phyloP scores from a whole-genome alignment of 2,888 invertebrate genomes.

The Chloromyia formosa region DNA sequence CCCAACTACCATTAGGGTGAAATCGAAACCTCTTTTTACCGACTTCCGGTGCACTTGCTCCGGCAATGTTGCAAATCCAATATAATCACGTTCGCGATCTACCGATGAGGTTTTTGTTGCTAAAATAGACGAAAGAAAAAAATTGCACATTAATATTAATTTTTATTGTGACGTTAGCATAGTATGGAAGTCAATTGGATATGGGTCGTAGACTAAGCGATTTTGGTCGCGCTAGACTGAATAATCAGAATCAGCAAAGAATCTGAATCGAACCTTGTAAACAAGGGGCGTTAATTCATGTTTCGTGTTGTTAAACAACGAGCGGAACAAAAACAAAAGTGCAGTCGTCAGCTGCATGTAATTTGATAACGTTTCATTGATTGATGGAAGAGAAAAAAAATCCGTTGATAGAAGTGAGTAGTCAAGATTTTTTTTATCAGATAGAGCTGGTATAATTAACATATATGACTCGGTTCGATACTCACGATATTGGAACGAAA shows the following conservation, averaged over 20 bases:
- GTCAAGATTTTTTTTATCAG: too few species aligned
- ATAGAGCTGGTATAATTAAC: too few species aligned
- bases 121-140: constrained; percentile 46
- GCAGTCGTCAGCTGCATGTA: background rate
- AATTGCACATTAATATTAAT: background rate
- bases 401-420: too few species aligned
- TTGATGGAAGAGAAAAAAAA: too few species aligned
- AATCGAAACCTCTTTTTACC: constrained; percentile 95
- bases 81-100: constrained; percentile 77
- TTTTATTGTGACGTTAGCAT: constrained; percentile 11
- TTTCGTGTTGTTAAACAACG: constrained; percentile 22
- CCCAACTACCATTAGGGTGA: constrained; percentile 95
- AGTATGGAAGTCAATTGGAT: background rate
- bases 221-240: constrained; percentile 6
- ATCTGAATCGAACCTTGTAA: constrained; percentile 15
- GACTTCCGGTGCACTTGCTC: constrained; percentile 97
- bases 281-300: constrained; percentile 36
- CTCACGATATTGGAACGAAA: too few species aligned
- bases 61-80: constrained; percentile 94
- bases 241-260: constrained; percentile 12
- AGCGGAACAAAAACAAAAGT: background rate
- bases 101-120: constrained; percentile 63
- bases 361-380: background rate
- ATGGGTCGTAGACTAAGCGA: background rate
- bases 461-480: too few species aligned